Conservation (phyloP, 2,797 vertebrate genomes). For the Gephyroberyx darwinii region DNA sequence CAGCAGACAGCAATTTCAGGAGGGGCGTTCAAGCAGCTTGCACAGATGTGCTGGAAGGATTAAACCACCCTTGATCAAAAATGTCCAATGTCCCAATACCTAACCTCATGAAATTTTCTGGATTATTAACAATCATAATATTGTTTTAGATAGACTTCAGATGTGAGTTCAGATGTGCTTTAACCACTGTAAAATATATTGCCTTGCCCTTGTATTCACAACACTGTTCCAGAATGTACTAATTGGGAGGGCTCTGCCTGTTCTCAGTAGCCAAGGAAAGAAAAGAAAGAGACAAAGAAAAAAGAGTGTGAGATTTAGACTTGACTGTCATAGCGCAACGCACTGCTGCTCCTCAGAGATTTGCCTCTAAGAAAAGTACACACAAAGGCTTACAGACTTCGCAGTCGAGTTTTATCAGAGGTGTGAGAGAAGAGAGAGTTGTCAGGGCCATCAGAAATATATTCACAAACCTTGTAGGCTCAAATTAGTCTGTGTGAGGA, state of each 20-base stretch:
- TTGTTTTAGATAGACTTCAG: slow-evolving; percentile 58
- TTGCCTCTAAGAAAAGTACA: slow-evolving; percentile 69
- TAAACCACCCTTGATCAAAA: slow-evolving; percentile 62
- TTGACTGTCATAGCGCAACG: slow-evolving; percentile 71
- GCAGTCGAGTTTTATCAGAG: slow-evolving; percentile 61
- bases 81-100: slow-evolving; percentile 42
- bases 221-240: slow-evolving; percentile 74
- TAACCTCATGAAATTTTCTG: slow-evolving; percentile 41
- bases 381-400: slow-evolving; percentile 73
- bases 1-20: slow-evolving; percentile 54
- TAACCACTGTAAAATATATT: slow-evolving; percentile 77
- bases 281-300: slow-evolving; percentile 56
- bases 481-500: slow-evolving; percentile 62
- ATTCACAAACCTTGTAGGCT: slow-evolving; percentile 64
- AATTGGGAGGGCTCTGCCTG: slow-evolving; percentile 74
- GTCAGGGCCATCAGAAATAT: slow-evolving; percentile 70
- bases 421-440: slow-evolving; percentile 70
- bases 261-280: slow-evolving; percentile 63
- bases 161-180: slow-evolving; percentile 61
- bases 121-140: slow-evolving; percentile 60
- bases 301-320: slow-evolving; percentile 69
- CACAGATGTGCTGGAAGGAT: slow-evolving; percentile 65
- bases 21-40: slow-evolving; percentile 57
- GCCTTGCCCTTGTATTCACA: slow-evolving; percentile 60
- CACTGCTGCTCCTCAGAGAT: slow-evolving; percentile 71